Base-by-base conservation (phyloP, 2,888 invertebrate species). In the Latrodectus elegans region DNA sequence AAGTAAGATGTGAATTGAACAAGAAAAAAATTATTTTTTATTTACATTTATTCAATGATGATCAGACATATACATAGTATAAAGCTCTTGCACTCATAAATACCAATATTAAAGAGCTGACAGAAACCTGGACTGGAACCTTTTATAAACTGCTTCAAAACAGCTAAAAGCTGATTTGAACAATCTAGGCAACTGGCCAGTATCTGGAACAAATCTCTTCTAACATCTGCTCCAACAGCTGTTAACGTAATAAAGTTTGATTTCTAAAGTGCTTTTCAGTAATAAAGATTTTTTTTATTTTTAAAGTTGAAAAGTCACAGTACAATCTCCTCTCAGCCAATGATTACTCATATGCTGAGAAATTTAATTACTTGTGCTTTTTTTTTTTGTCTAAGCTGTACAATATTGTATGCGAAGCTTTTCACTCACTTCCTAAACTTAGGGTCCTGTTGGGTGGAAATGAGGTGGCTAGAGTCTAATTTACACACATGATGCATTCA, bases 1-100 rank as follows among this genome's bases (percentile, higher is more conserved):
- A 38, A 38, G 38, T 38, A 38, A 38, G 38, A 38, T 38, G 38
- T 38, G 17, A 68, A 68, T 17, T 9, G 10, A 65, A 71, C 55
- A 73, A 49, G 74, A 22, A 72, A 22, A 26, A 65, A 86, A 85
- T 55, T 83, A 88, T 84, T 85, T 89, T 89, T 89, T 88, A 89
- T 90, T 89, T 90, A 90, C 90, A 90, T 90, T 90, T 90, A 90
- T 90, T 90, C 86, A 84, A 89, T 88, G 84, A 84, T 90, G 88
- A 89, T 89, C 88, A 79, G 89, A 90, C 90, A 90, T 90, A 89
- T 90, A 90, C 90, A 90, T 85, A 89, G 89, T 90, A 90, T 90
- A 90, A 90, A 90, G 90, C 90, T 89, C 89, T 89, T 89, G 89
- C 89, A 90, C 89, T 89, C 89, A 88, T 90, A 89, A 90, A 90